phyloP scores from a whole-genome alignment of 2,888 invertebrate species.

The Drosophila neotestacea region DNA sequence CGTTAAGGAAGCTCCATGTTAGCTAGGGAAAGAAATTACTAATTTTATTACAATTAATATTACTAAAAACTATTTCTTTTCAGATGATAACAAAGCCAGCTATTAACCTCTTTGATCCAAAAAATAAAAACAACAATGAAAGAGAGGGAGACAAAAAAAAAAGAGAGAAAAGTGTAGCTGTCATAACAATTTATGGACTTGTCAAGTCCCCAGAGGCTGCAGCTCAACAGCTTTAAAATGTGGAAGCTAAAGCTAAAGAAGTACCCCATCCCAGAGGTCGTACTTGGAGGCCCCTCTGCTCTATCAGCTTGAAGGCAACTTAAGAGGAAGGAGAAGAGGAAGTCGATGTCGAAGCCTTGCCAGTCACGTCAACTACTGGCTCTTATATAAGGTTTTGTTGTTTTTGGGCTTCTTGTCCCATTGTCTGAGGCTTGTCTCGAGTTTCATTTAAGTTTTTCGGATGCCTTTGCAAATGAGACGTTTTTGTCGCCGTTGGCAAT shows the following conservation, averaged over 20 bases:
- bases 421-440: slow-evolving; percentile 39
- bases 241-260: slow-evolving; percentile 24
- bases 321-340: slow-evolving; percentile 6
- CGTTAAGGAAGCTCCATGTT: not conserved
- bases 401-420: slow-evolving; percentile 20
- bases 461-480: slow-evolving; percentile 59
- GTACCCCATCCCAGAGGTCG: slow-evolving; percentile 46
- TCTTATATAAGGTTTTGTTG: slow-evolving; percentile 61
- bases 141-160: not conserved
- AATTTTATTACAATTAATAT: too few species aligned
- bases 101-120: slow-evolving; percentile 35
- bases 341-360: slow-evolving; percentile 57
- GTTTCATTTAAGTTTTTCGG: slow-evolving; percentile 55
- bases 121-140: slow-evolving; percentile 5
- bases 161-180: slow-evolving; percentile 43
- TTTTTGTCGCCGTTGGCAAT: slow-evolving; percentile 46
- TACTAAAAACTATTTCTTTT: not conserved
- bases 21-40: not conserved
- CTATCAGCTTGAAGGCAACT: not conserved
- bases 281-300: slow-evolving; percentile 12
- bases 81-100: slow-evolving; percentile 4
- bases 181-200: slow-evolving; percentile 70
- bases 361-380: slow-evolving; percentile 64
- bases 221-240: slow-evolving; percentile 24
- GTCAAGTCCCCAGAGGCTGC: slow-evolving; percentile 28